Percentiles rank a stretch among this genome's conserved stretches.
phyloP scores from a whole-genome alignment of 2,888 invertebrate genomes.

The Girardia tigrina region DNA sequence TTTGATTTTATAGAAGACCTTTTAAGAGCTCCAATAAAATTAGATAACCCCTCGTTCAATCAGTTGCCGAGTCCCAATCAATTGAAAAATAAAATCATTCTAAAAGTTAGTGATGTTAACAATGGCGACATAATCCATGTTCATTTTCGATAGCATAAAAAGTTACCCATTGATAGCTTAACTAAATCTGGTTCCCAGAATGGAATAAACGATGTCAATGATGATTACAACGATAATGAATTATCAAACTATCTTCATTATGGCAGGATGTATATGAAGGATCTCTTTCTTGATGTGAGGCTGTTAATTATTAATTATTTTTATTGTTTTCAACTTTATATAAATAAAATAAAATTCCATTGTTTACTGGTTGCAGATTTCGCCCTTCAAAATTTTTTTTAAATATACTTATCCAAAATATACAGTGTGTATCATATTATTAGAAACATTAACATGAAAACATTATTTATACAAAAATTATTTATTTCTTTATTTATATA shows the following conservation, averaged over 20 bases:
- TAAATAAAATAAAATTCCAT: no score
- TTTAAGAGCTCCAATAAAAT: neutral
- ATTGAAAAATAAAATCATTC: conserved; percentile 6
- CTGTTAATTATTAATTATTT: neutral
- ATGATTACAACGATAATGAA: neutral
- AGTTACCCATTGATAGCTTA: conserved; percentile 13
- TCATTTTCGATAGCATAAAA: neutral
- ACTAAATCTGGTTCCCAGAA: neutral
- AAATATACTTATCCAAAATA: no score
- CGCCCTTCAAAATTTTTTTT: no score
- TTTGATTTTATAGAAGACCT: neutral
- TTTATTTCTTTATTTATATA: no score
- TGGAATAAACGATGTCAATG: neutral
- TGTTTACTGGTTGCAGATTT: no score
- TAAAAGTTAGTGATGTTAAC: neutral
- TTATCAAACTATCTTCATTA: neutral
- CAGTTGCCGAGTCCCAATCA: neutral
- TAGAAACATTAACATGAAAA: no score
- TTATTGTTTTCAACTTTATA: no score
- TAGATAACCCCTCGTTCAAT: neutral
- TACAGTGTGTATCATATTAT: no score
- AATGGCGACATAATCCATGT: no score
- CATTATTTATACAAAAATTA: no score
- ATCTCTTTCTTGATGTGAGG: neutral
- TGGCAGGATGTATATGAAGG: conserved; percentile 3